A percentile compares a stretch with the other conserved stretches of the same genome.
Evolutionary conservation across 2,888 invertebrate genomes (phyloP).

Genomic region (Ophioninae sp.): DNA sequence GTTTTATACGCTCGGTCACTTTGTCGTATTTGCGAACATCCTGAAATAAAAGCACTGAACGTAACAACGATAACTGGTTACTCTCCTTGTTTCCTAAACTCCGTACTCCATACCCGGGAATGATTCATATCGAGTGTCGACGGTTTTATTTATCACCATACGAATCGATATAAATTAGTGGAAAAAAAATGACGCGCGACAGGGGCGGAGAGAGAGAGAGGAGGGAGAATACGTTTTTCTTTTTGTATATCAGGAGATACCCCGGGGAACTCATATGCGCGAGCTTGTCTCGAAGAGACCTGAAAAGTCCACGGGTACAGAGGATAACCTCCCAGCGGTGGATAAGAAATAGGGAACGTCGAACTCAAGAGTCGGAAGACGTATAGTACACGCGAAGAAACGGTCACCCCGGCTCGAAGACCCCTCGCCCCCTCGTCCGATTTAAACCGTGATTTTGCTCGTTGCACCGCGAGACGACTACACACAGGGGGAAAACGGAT

Average conservation of each 20-base stretch:
- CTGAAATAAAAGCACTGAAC: not conserved
- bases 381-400: slow-evolving; percentile 51
- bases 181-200: not conserved
- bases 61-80: not conserved
- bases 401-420: slow-evolving; percentile 39
- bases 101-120: not conserved
- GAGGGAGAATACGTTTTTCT: not conserved
- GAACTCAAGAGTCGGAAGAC: slow-evolving; percentile 50
- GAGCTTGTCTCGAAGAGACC: slow-evolving; percentile 10
- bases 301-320: slow-evolving; percentile 23
- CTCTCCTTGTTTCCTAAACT: not conserved
- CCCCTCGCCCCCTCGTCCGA: slow-evolving; percentile 73
- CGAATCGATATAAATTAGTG: not conserved
- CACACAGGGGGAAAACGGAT: slow-evolving; percentile 48
- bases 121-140: not conserved
- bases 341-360: slow-evolving; percentile 54
- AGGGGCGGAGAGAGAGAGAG: not conserved
- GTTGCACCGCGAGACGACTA: slow-evolving; percentile 71
- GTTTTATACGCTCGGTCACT: slow-evolving; percentile 6
- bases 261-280: not conserved
- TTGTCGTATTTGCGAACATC: slow-evolving; percentile 1
- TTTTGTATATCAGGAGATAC: slow-evolving; percentile 3
- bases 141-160: not conserved
- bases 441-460: slow-evolving; percentile 79
- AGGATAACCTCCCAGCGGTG: slow-evolving; percentile 12